These are phyloP conservation scores for Platichthys stellatus DNA, from an alignment of 2,113 vertebrate species.

Conservation along the genomic window DNA sequence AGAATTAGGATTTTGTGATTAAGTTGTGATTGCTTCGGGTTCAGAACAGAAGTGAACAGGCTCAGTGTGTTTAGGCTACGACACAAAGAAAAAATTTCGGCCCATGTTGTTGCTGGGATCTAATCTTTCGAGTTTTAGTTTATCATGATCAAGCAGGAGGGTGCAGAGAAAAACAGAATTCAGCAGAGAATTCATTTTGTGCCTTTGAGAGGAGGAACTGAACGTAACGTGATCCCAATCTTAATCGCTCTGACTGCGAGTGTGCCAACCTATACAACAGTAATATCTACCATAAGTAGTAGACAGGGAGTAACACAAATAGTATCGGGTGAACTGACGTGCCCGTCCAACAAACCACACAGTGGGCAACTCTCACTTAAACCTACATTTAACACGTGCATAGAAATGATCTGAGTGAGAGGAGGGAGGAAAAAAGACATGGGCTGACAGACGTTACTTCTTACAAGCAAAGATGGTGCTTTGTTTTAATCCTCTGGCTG, in stretches of 20 bases:
- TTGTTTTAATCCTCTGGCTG: conserved; percentile 60
- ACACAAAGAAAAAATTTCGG: conserved; percentile 30
- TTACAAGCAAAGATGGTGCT: conserved; percentile 49
- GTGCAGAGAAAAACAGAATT: conserved; percentile 34
- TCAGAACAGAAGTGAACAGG: conserved; percentile 16
- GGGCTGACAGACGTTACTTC: conserved; percentile 38
- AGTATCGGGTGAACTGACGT: conserved; percentile 42
- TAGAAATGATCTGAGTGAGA: conserved; percentile 11
- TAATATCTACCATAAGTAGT: conserved; percentile 59
- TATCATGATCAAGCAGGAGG: conserved; percentile 7
- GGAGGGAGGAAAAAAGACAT: neutral
- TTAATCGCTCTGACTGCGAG: conserved; percentile 48
- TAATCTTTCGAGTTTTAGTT: conserved; percentile 28
- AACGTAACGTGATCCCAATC: conserved; percentile 67
- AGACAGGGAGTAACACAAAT: conserved; percentile 48
- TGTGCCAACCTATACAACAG: conserved; percentile 61
- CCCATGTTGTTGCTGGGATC: conserved; percentile 17
- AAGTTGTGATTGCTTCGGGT: conserved; percentile 16
- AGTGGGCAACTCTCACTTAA: conserved; percentile 47
- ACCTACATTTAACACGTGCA: conserved; percentile 37
- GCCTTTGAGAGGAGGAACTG: conserved; percentile 57
- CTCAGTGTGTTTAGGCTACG: neutral
- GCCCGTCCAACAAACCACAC: conserved; percentile 48
- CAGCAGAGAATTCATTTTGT: conserved; percentile 56
- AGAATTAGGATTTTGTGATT: conserved; percentile 60